phyloP scores from a whole-genome alignment of 2,797 vertebrate species.

The Acanthurus leucopareius region DNA sequence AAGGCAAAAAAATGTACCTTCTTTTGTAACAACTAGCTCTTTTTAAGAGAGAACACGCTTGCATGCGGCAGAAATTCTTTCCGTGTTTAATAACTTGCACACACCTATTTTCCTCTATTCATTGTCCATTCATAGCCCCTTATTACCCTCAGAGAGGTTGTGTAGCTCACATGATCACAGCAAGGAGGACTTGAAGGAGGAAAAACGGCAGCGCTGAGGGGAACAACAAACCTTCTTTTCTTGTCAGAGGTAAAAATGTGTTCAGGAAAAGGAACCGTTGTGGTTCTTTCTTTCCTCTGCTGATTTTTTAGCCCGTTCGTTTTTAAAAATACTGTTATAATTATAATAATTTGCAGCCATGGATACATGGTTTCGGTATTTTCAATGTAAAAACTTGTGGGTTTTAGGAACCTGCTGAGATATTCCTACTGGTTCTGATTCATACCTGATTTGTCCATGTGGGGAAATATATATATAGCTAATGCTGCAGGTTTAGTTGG shows the following conservation, averaged over 20 bases:
- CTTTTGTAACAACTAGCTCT: not conserved
- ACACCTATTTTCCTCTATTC: not conserved
- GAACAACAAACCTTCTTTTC: not conserved
- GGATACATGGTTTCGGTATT: too few species aligned
- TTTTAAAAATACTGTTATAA: not conserved
- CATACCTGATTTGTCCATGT: too few species aligned
- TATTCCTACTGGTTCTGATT: too few species aligned
- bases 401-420: too few species aligned
- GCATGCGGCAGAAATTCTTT: not conserved
- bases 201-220: not conserved
- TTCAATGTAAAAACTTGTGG: too few species aligned
- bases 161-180: constrained; percentile 24
- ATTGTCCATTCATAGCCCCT: constrained; percentile 9
- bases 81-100: not conserved
- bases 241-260: not conserved
- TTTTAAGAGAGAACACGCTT: not conserved
- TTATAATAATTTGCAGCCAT: not conserved
- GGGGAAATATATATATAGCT: too few species aligned
- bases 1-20: not conserved
- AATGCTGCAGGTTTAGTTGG: too few species aligned
- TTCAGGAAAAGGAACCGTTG: not conserved
- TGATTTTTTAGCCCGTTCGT: not conserved
- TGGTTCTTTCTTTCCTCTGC: not conserved
- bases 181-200: not conserved
- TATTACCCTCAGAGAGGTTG: constrained; percentile 15